Conservation (phyloP, 2,113 vertebrate genomes). For the Cardinalis cardinalis region DNA sequence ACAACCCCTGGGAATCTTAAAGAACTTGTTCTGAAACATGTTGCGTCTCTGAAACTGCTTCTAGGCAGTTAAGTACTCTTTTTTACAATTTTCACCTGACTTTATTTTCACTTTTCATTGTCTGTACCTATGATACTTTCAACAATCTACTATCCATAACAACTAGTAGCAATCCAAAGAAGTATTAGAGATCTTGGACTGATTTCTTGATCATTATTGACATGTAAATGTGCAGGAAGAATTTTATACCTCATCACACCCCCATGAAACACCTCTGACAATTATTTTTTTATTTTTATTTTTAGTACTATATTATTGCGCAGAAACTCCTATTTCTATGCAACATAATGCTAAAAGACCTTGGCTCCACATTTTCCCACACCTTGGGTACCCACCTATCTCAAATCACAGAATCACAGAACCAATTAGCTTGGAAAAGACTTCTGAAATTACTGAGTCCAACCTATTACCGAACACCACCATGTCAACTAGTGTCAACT, state of each 20-base stretch:
- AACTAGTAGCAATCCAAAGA: neutral
- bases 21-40: neutral
- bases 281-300: neutral
- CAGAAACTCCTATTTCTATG: no score
- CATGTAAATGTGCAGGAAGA: neutral
- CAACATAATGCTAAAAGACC: no score
- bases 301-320: no score
- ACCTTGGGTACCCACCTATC: neutral
- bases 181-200: neutral
- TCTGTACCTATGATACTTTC: neutral
- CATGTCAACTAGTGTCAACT: no score
- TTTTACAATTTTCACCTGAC: neutral
- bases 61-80: neutral
- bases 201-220: neutral
- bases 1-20: neutral
- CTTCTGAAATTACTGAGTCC: neutral
- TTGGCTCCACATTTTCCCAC: neutral
- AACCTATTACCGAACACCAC: rapidly evolving
- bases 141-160: neutral
- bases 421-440: neutral
- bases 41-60: neutral
- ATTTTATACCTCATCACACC: neutral
- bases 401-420: neutral
- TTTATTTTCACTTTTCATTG: neutral
- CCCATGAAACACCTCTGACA: neutral